Conservation (phyloP, 2,797 vertebrate species). For the Myotis pilosus region DNA sequence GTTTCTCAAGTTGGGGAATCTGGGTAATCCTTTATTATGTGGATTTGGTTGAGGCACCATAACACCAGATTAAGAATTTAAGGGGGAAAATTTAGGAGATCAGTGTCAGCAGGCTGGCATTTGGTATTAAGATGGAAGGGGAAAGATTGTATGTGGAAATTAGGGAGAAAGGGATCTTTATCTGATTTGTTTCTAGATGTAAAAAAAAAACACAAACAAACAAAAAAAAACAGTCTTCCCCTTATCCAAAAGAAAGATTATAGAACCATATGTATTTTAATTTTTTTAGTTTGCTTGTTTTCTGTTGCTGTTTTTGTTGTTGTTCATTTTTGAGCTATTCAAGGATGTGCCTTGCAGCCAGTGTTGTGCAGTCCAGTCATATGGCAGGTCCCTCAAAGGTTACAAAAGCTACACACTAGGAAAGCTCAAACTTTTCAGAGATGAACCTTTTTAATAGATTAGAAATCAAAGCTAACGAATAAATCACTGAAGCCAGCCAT, state of each 20-base stretch:
- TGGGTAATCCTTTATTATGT: not conserved
- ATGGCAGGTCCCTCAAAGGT: not conserved
- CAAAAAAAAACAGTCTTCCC: not conserved
- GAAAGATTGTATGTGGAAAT: not conserved
- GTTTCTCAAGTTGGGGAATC: not conserved
- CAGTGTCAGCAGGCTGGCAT: not conserved
- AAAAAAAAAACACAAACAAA: not conserved
- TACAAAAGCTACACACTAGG: not conserved
- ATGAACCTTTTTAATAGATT: not conserved
- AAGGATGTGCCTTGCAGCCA: not conserved
- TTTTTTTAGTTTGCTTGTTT: not conserved
- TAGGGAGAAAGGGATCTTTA: not conserved
- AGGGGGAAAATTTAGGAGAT: not conserved
- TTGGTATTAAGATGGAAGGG: not conserved
- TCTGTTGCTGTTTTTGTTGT: not conserved
- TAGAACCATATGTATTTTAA: not conserved
- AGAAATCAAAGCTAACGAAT: slow-evolving; percentile 25
- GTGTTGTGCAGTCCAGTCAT: not conserved
- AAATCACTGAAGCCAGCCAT: not conserved
- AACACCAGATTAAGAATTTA: slow-evolving; percentile 9
- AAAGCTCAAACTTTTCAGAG: not conserved
- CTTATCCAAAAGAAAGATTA: not conserved
- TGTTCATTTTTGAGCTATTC: not conserved
- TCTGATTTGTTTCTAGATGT: not conserved
- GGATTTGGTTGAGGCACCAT: not conserved